A percentile compares a stretch with the other conserved stretches of the same genome.
Conservation (phyloP, 2,113 vertebrate species). For the Pseudorhombus dupliciocellatus region DNA sequence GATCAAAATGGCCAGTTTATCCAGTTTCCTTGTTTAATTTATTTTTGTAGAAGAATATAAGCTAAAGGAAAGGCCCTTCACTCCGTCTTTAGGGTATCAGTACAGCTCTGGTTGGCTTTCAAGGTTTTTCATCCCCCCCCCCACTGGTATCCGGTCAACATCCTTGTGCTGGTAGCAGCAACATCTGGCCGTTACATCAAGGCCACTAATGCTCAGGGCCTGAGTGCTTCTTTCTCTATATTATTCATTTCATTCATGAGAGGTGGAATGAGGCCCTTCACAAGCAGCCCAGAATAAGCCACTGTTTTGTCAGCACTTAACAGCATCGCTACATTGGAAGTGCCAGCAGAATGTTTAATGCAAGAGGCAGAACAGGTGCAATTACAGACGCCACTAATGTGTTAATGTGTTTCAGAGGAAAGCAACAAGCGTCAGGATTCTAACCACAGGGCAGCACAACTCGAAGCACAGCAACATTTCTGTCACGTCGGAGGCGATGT, state of each 20-base stretch:
- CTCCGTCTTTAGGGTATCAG: not conserved
- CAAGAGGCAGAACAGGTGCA: slow-evolving; percentile 40
- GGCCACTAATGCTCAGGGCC: slow-evolving; percentile 29
- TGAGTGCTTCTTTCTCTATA: slow-evolving; percentile 33
- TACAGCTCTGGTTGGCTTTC: slow-evolving; percentile 3
- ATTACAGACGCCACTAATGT: slow-evolving; percentile 42
- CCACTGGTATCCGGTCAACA: not conserved
- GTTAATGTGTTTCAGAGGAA: slow-evolving; percentile 36
- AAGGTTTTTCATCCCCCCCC: not conserved
- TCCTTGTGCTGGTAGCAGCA: slow-evolving; percentile 1
- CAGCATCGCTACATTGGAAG: slow-evolving; percentile 44
- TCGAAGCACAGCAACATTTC: not conserved
- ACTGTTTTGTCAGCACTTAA: slow-evolving; percentile 42
- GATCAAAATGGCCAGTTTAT: not conserved
- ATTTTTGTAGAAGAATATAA: not conserved
- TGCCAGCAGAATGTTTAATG: slow-evolving; percentile 48
- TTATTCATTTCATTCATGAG: slow-evolving; percentile 38
- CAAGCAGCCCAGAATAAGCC: slow-evolving; percentile 11
- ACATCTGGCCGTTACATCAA: slow-evolving; percentile 34
- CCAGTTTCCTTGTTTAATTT: not conserved
- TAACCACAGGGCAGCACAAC: not conserved
- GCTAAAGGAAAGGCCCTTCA: not conserved
- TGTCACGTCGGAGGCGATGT: not conserved
- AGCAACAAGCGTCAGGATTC: not conserved
- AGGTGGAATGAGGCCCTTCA: slow-evolving; percentile 36